Conservation (phyloP, 2,797 vertebrate genomes). For the Platyrinchus mystaceus region DNA sequence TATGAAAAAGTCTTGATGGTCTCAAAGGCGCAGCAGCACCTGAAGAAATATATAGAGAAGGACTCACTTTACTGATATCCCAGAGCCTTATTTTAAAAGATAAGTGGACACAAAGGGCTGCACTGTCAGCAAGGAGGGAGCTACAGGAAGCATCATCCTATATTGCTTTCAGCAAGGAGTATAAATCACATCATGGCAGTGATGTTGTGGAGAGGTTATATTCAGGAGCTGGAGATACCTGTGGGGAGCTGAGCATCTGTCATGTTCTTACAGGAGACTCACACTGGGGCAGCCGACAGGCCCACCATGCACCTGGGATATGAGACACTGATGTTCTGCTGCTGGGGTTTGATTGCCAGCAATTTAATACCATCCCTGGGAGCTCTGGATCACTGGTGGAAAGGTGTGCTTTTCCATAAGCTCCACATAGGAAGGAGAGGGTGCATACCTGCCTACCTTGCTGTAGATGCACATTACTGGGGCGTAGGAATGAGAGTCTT, state of each 20-base stretch:
- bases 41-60: not conserved
- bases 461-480: not conserved
- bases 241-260: not conserved
- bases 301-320: not conserved
- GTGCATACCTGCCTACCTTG: not conserved
- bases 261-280: not conserved
- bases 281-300: not conserved
- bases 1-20: not conserved
- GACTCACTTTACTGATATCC: not conserved
- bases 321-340: accelerated
- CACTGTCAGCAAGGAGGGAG: not conserved
- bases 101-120: not conserved
- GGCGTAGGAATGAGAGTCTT: not conserved
- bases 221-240: not conserved
- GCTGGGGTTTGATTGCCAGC: not conserved
- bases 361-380: not conserved
- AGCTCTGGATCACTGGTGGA: not conserved
- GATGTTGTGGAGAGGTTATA: not conserved
- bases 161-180: not conserved
- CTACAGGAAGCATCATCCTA: not conserved
- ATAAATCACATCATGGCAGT: not conserved
- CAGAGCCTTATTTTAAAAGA: not conserved
- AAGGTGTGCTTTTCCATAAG: not conserved
- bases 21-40: not conserved
- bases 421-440: not conserved